A percentile compares a stretch with the other conserved stretches of the same genome.
Evolutionary conservation across 2,797 vertebrate genomes (phyloP).

Genomic region (Dromococcyx pavoninus): DNA sequence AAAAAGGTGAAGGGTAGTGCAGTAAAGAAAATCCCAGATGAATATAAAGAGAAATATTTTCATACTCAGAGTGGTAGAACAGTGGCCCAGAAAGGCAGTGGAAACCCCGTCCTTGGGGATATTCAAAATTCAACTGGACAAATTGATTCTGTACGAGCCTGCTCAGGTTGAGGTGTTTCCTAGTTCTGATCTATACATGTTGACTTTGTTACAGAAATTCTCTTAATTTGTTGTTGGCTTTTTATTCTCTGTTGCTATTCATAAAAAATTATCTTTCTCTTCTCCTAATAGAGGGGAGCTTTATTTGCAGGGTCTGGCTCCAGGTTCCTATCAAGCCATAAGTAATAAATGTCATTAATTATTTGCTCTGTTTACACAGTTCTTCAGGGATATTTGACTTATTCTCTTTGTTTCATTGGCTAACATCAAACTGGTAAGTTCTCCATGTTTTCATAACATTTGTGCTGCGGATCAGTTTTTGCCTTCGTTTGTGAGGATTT

Average conservation of each 20-base stretch:
- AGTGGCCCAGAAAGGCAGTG: not conserved
- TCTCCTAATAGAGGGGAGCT: slow-evolving; percentile 8
- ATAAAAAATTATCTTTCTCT: not conserved
- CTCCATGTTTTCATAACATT: not conserved
- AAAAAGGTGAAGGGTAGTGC: not conserved
- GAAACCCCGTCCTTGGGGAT: not conserved
- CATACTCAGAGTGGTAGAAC: not conserved
- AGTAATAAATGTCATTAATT: slow-evolving; percentile 40
- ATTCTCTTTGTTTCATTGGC: slow-evolving; percentile 30
- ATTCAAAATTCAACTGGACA: not conserved
- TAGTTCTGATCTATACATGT: not conserved
- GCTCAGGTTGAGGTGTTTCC: slow-evolving; percentile 7
- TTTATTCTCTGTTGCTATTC: not conserved
- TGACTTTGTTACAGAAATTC: not conserved
- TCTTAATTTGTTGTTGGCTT: not conserved
- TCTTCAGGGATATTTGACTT: slow-evolving; percentile 66
- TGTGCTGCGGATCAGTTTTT: not conserved
- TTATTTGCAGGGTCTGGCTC: slow-evolving; percentile 56
- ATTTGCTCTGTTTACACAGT: slow-evolving; percentile 65
- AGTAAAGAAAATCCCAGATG: not conserved
- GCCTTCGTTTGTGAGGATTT: not conserved
- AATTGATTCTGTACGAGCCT: not conserved
- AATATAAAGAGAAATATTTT: not conserved
- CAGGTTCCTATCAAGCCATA: slow-evolving; percentile 58
- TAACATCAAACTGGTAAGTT: slow-evolving; percentile 21